Conservation (phyloP, 1,140 invertebrate species). For the Drosophila quadrilineata region DNA sequence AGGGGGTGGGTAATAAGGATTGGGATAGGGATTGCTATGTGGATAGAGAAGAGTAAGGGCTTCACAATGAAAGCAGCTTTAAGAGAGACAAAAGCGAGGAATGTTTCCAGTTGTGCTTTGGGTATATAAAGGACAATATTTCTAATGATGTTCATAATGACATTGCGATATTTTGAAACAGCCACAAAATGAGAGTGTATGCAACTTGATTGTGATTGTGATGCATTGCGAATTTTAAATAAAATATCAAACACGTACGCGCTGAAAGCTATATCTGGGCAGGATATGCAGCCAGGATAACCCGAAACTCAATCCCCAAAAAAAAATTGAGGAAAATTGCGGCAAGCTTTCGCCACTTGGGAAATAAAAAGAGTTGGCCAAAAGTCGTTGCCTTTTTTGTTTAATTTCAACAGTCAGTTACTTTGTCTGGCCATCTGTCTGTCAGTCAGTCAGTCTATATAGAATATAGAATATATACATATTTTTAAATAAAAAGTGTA, state of each 20-base stretch:
- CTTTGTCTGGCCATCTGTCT: too few relatives aligned
- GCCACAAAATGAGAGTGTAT: not conserved
- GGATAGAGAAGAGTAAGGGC: not conserved
- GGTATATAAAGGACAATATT: constrained; percentile 47
- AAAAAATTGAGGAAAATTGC: constrained; percentile 66
- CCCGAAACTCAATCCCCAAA: constrained; percentile 1
- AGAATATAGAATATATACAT: constrained; percentile 26
- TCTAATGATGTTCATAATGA: constrained; percentile 35
- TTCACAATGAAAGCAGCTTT: constrained; percentile 7
- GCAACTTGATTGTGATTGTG: not conserved
- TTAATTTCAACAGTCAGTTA: constrained; percentile 57
- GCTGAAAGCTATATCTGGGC: not conserved
- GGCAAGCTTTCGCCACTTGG: constrained; percentile 40
- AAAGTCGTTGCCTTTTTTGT: constrained; percentile 50
- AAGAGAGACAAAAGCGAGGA: constrained; percentile 14
- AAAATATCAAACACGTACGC: constrained; percentile 49
- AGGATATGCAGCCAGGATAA: not conserved
- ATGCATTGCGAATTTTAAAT: constrained; percentile 35
- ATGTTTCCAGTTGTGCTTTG: constrained; percentile 14
- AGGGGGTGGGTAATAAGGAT: too few relatives aligned
- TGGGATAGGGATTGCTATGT: too few relatives aligned
- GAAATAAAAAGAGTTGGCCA: constrained; percentile 60
- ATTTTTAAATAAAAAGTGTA: constrained; percentile 59
- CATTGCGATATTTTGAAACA: constrained; percentile 37
- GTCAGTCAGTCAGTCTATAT: not conserved